Conservation (phyloP, 2,888 invertebrate genomes). For the Glaucopsyche alexis region DNA sequence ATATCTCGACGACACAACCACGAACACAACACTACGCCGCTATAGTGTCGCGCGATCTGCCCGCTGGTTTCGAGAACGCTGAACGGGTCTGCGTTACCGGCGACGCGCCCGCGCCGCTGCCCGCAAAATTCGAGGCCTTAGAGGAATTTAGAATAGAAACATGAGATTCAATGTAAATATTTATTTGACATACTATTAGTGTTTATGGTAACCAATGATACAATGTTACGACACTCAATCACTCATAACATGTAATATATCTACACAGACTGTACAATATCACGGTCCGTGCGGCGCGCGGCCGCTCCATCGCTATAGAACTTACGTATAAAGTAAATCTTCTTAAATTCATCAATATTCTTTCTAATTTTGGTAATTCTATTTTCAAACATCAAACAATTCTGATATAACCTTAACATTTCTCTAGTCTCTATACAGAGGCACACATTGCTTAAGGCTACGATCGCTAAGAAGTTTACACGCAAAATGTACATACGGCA, state of each 20-base stretch:
- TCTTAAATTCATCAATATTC: conserved; percentile 45
- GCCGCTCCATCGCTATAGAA: conserved; percentile 32
- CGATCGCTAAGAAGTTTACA: conserved; percentile 20
- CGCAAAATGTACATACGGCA: conserved; percentile 35
- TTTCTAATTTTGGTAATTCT: conserved; percentile 44
- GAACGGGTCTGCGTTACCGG: too few species aligned
- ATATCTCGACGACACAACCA: too few species aligned
- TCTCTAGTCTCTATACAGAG: conserved; percentile 70
- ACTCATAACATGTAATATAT: conserved; percentile 50
- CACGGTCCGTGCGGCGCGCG: conserved; percentile 48
- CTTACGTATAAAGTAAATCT: conserved; percentile 44
- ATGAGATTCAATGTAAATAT: conserved; percentile 71
- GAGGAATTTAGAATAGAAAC: conserved; percentile 41
- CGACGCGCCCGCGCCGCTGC: too few species aligned
- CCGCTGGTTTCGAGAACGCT: too few species aligned
- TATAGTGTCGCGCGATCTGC: too few species aligned
- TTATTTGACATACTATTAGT: conserved; percentile 78
- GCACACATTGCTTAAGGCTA: conserved; percentile 70
- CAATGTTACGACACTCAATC: conserved; percentile 62
- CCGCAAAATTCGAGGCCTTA: too few species aligned
- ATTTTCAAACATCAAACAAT: conserved; percentile 34
- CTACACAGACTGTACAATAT: conserved; percentile 57
- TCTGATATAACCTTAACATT: conserved; percentile 46
- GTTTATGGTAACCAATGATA: conserved; percentile 80
- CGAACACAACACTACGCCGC: too few species aligned